Evolutionary conservation across 2,888 invertebrate genomes (phyloP), one percentile per base, ranked within the genome.

Genomic region (Mystacides longicornis): DNA sequence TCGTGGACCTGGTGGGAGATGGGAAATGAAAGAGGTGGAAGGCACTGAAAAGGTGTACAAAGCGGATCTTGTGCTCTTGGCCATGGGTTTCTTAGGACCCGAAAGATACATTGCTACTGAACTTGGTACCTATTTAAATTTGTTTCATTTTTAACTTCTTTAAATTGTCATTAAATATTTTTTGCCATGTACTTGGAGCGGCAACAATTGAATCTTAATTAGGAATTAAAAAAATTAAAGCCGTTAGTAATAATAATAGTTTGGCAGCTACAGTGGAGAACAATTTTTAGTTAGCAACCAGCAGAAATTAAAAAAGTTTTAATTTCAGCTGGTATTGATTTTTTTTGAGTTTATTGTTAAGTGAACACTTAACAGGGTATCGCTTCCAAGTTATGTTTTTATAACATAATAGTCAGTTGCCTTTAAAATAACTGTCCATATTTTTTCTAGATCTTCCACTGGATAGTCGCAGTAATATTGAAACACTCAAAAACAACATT

Each of bases 31-130:
- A 57, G 93, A 97, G 76, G 72, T 90, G 47, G 79, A 85, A 51
- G 92, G 88, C 61, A 82, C 87, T 1, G 87, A 89, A 68, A 83
- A 83, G 68, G 77, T 87, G 23, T 93, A 83, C 75, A 83, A 87
- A 64, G 91, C 93, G 52, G 94, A 99, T 69, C 78, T 99, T 60
- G 92, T 97, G 54, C 79, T 99, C 60, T 80, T 99, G 50, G 99
- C 99, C 2, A 98, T 99, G 98, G 99, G 99, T 65, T 99, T 99
- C 80, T 77, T 96, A 59, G 97, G 97, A 0, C 97, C 97, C 1
- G 97, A 98, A 75, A 81, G 91, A 67, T 85, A 87, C 58, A 85
- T 98, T 53, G 86, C 93, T 49, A 83, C 84, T 64, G 91, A 98
- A 69, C 71, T 82, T 2, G 80, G 76, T 75, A 49, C 27, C n/a